Base-by-base conservation (phyloP, 1,140 invertebrate genomes). In the Orius insidiosus region DNA sequence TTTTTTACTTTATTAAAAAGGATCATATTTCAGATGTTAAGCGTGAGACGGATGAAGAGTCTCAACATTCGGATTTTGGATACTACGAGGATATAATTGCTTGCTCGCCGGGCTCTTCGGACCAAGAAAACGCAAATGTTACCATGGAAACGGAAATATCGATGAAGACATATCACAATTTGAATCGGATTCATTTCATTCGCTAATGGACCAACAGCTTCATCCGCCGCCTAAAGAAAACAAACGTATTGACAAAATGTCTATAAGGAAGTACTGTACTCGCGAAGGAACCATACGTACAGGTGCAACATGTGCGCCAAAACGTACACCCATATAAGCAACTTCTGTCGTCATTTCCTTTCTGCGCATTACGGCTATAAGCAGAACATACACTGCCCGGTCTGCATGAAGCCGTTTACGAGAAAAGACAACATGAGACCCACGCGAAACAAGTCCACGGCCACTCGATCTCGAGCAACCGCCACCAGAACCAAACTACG, bases 281-380 rank as follows among this genome's bases (percentile, higher is more conserved):
- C 80, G 84, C 58, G 84, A 86, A 61, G 81, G 79, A 81, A 85
- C 62, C 79, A 80, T 56, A 71, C 82, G 24, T 86, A 83, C 59
- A 69, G 83, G 48, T 87, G 83, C 63, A 85, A 80, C 58, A 78
- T 87, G 46, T 88, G 84, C 62, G 78, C 80, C 54, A 75, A 84
- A 56, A 83, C 85, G 41, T 88, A 87, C 57, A 88, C 83, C 52
- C 84, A 88, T 61, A 86, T 86, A 52, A 85, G 82, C 61, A 88
- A 86, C 63, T 88, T 87, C 61, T 86, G 83, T 62, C 73, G 84
- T 52, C 84, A 87, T 61, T 88, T 86, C 60, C 79, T 86, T 57
- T 86, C 83, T 48, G 85, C 83, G 53, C 84, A 86, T 62, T 83
- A 82, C 62, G 77, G 80, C 55, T 78, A 85, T 56, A 80, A 84